Conservation (phyloP, 1,140 invertebrate species). For the Papilio polyxenes region DNA sequence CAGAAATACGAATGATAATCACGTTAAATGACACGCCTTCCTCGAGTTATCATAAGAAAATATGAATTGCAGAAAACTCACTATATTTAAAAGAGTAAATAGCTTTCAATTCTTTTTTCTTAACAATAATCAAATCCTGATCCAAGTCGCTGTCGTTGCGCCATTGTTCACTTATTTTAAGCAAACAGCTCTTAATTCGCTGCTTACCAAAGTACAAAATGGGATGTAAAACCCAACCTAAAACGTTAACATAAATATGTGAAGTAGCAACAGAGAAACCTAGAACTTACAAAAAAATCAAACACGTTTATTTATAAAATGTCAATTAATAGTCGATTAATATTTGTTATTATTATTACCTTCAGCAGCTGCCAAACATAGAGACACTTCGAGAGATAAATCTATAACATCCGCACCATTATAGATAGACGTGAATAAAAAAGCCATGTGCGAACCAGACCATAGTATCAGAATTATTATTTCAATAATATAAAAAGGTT, state of each 20-base stretch:
- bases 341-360: not conserved
- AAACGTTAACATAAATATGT: not conserved
- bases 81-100: constrained; percentile 20
- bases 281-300: not conserved
- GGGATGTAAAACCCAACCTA: constrained; percentile 8
- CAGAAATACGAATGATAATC: no score
- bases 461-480: not conserved
- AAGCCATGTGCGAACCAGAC: constrained; percentile 1
- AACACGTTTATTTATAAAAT: not conserved
- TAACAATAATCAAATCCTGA: constrained; percentile 9
- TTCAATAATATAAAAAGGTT: not conserved
- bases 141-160: not conserved
- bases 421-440: not conserved
- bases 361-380: constrained; percentile 10
- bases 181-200: not conserved
- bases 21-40: not conserved
- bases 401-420: not conserved
- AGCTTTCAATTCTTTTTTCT: constrained; percentile 16
- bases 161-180: constrained; percentile 22
- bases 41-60: not conserved
- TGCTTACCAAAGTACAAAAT: constrained; percentile 15
- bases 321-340: not conserved
- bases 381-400: not conserved
- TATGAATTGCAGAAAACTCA: not conserved
- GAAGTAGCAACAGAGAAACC: no score